These are phyloP conservation scores for Phrynocephalus versicolor DNA, from an alignment of 2,113 vertebrate species.

Conservation along the genomic window DNA sequence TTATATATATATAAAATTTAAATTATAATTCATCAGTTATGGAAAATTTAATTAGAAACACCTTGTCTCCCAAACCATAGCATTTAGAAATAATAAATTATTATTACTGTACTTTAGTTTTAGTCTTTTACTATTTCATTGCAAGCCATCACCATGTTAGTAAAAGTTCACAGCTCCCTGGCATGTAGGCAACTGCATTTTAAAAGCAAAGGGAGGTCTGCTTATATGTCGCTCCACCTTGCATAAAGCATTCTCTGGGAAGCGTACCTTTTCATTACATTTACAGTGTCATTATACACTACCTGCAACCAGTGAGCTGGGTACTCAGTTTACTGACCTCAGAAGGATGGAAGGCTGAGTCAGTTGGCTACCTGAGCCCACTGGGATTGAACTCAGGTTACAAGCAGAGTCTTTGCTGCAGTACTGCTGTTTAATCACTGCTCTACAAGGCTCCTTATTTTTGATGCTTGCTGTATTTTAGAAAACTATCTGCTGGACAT, in stretches of 20 bases:
- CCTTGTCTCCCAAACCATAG: neutral
- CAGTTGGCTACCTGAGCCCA: too few species aligned
- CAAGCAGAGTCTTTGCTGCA: too few species aligned
- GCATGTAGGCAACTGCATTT: neutral
- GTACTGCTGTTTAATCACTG: too few species aligned
- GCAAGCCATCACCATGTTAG: neutral
- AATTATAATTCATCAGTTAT: neutral
- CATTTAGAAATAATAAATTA: neutral
- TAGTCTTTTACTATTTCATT: neutral
- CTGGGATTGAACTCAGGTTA: too few species aligned
- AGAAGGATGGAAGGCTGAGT: too few species aligned
- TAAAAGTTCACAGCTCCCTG: neutral
- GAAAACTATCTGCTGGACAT: neutral
- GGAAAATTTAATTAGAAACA: neutral
- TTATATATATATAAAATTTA: neutral
- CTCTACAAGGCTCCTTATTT: too few species aligned
- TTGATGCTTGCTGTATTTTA: conserved; percentile 10
- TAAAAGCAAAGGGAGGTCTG: neutral
- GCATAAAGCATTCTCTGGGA: too few species aligned
- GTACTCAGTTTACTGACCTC: too few species aligned
- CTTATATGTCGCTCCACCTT: too few species aligned
- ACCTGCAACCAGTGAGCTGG: too few species aligned
- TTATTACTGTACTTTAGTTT: neutral
- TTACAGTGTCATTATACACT: too few species aligned
- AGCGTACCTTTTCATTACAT: too few species aligned